phyloP scores from a whole-genome alignment of 2,888 invertebrate genomes.

The Drosophila longiperda region DNA sequence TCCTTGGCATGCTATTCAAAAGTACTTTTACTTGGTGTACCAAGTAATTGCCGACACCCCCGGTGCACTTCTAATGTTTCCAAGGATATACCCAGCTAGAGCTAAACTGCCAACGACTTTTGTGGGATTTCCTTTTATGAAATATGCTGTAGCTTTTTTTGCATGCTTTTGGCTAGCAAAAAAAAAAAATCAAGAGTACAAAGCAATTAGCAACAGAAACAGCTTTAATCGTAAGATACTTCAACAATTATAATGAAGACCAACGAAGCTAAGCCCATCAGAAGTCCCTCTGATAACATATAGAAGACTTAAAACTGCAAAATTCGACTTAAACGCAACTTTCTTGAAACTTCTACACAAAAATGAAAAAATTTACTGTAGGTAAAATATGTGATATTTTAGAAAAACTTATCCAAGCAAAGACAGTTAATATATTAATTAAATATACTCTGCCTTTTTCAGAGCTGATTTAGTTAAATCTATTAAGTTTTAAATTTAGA shows the following conservation, averaged over 20 bases:
- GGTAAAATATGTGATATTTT: neutral
- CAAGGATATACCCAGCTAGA: conserved; percentile 52
- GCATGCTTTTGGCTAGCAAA: conserved; percentile 22
- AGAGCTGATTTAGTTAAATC: neutral
- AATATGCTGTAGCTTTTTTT: conserved; percentile 49
- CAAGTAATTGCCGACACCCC: conserved; percentile 46
- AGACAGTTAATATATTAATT: neutral
- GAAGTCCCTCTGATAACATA: neutral
- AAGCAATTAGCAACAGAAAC: neutral
- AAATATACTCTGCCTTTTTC: neutral
- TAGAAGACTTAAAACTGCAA: neutral
- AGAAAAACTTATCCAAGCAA: neutral
- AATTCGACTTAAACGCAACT: neutral
- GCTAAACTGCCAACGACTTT: conserved; percentile 58
- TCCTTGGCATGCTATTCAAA: conserved; percentile 61
- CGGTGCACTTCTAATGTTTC: conserved; percentile 70
- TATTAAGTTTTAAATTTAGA: too few relatives aligned
- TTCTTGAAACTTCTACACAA: neutral
- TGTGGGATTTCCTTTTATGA: conserved; percentile 58
- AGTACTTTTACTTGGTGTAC: conserved; percentile 55
- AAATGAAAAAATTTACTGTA: neutral
- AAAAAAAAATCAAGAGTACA: neutral
- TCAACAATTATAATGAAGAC: neutral
- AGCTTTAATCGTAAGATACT: neutral
- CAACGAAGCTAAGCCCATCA: neutral